phyloP scores from a whole-genome alignment of 92 coral and sea anemone species.

The Parazoanthus swiftii region DNA sequence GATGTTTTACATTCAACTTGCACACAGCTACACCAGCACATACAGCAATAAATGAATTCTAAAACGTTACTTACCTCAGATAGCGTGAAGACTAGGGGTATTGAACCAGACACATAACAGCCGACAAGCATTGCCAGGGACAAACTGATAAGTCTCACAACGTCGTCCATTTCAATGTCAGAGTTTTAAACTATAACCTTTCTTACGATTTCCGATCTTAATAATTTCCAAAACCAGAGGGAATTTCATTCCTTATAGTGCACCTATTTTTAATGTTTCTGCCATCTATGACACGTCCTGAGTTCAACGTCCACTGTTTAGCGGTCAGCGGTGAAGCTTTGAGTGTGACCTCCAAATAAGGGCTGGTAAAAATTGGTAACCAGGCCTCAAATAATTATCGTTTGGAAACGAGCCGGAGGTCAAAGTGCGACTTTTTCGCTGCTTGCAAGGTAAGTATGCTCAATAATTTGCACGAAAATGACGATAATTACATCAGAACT shows the following conservation, averaged over 20 bases:
- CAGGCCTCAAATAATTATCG: too few relatives aligned
- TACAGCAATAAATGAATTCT: background rate
- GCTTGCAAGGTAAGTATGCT: too few relatives aligned
- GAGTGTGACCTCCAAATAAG: background rate
- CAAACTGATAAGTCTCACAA: constrained; percentile 69
- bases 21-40: too few relatives aligned
- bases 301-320: background rate
- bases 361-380: background rate
- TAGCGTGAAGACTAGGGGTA: constrained; percentile 82
- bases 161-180: constrained; percentile 69
- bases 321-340: constrained; percentile 22
- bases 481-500: too few relatives aligned
- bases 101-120: constrained; percentile 84
- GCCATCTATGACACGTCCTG: constrained; percentile 12
- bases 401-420: too few relatives aligned
- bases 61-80: constrained; percentile 73
- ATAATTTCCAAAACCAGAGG: too few relatives aligned
- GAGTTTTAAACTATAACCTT: background rate
- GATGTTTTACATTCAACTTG: too few relatives aligned
- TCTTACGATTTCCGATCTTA: background rate
- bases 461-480: too few relatives aligned
- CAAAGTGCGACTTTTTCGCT: too few relatives aligned
- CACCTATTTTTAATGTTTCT: too few relatives aligned
- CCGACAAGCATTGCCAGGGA: constrained; percentile 88
- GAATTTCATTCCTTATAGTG: too few relatives aligned